A percentile compares a stretch with the other conserved stretches of the same genome.
These are phyloP conservation scores for Ibycter americanus DNA, from an alignment of 2,797 vertebrate genomes.

Conservation along the genomic window DNA sequence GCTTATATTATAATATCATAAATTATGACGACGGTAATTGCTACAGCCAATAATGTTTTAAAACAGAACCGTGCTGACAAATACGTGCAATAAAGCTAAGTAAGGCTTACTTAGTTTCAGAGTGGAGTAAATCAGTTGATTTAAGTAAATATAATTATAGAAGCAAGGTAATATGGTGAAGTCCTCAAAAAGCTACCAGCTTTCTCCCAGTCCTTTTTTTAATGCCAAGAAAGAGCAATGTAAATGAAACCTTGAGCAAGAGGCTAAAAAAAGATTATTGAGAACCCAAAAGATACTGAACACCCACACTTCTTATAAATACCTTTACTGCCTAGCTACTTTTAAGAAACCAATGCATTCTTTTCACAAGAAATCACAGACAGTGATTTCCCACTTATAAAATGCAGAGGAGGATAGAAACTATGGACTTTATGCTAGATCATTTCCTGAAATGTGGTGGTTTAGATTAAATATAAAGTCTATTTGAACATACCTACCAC, in stretches of 20 bases:
- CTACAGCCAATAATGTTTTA: conserved; percentile 24
- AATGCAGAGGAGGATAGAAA: neutral
- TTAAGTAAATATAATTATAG: neutral
- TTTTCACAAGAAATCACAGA: neutral
- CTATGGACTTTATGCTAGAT: neutral
- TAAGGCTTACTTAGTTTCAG: neutral
- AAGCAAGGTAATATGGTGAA: neutral
- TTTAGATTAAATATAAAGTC: neutral
- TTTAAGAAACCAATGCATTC: neutral
- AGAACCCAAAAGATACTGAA: neutral
- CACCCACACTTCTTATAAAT: neutral
- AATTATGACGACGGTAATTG: conserved; percentile 45
- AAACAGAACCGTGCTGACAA: conserved; percentile 26
- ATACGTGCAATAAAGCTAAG: neutral
- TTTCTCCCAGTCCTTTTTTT: neutral
- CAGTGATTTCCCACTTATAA: neutral
- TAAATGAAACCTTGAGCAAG: neutral
- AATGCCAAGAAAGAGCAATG: neutral
- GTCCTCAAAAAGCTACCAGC: neutral
- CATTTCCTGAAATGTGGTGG: neutral
- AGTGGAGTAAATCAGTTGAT: conserved; percentile 13
- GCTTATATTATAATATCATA: conserved; percentile 20
- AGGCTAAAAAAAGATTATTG: neutral
- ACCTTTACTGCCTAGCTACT: neutral
- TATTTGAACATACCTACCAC: neutral